These are phyloP conservation scores for Solea solea DNA, from an alignment of 2,113 vertebrate genomes.

Conservation along the genomic window DNA sequence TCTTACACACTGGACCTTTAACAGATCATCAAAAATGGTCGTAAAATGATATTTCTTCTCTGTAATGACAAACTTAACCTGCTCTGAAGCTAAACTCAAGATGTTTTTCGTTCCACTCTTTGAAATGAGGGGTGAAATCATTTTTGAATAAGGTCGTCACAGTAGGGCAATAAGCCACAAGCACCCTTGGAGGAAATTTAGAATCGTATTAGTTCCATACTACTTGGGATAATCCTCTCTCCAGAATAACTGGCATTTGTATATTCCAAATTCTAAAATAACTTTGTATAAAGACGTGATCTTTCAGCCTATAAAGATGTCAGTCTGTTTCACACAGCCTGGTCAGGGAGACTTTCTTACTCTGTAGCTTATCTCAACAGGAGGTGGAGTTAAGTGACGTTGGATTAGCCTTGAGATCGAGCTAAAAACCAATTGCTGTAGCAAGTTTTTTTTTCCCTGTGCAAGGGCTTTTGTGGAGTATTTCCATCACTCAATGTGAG, in stretches of 20 bases:
- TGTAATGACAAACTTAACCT: conserved; percentile 45
- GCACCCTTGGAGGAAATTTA: conserved; percentile 61
- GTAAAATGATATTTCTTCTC: conserved; percentile 29
- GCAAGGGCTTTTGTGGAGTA: no score
- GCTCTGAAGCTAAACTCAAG: conserved; percentile 44
- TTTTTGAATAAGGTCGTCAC: conserved; percentile 64
- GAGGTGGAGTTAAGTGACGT: conserved; percentile 8
- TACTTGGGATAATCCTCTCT: conserved; percentile 72
- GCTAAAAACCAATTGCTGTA: conserved; percentile 11
- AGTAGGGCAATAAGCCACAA: conserved; percentile 67
- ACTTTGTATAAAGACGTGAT: conserved; percentile 63
- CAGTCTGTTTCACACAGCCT: conserved; percentile 47
- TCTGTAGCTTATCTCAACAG: conserved; percentile 18
- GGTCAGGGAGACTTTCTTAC: conserved; percentile 39
- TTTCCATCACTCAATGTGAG: no score
- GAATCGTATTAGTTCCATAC: conserved; percentile 77
- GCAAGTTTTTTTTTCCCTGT: neutral
- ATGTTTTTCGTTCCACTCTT: conserved; percentile 41
- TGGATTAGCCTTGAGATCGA: neutral
- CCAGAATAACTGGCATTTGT: conserved; percentile 71
- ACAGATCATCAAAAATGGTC: neutral
- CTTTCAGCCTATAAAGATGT: conserved; percentile 71
- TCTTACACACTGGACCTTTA: no score
- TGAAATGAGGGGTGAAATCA: conserved; percentile 54
- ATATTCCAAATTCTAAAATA: conserved; percentile 61